These are phyloP conservation scores for Magallana gigas DNA, from an alignment of 1,140 invertebrate genomes.

Conservation along the genomic window DNA sequence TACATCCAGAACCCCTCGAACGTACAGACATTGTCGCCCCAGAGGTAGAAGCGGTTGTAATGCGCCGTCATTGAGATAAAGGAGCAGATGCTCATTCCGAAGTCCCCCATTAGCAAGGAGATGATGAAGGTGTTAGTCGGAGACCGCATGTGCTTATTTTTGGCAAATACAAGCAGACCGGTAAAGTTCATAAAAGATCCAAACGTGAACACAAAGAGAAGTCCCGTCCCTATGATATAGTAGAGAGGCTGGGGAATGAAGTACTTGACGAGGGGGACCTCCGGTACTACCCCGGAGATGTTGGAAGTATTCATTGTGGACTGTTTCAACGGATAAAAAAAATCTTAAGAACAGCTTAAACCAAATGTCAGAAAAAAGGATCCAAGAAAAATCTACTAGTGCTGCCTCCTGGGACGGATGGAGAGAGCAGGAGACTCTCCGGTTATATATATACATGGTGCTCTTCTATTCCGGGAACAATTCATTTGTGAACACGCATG, in stretches of 20 bases:
- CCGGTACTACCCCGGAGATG: background rate
- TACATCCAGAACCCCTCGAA: constrained; percentile 67
- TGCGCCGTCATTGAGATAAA: constrained; percentile 56
- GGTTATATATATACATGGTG: constrained; percentile 6
- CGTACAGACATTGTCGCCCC: constrained; percentile 58
- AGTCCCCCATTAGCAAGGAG: constrained; percentile 61
- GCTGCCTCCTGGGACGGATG: no score
- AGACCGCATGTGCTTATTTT: constrained; percentile 65
- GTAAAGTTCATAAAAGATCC: constrained; percentile 31
- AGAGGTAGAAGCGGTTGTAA: constrained; percentile 59
- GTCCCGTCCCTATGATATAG: constrained; percentile 6
- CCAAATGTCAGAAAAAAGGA: no score
- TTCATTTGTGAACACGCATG: constrained; percentile 13
- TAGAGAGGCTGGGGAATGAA: background rate
- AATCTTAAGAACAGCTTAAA: no score
- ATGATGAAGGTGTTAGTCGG: constrained; percentile 71
- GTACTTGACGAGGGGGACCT: background rate
- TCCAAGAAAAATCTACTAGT: no score
- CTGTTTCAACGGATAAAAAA: no score
- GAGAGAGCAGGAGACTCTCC: no score
- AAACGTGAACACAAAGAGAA: background rate
- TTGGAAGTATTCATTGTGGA: background rate
- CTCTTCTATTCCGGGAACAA: background rate
- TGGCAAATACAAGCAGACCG: constrained; percentile 61
- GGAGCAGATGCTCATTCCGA: constrained; percentile 58